Base-by-base conservation (phyloP, 2,797 vertebrate species). In the Pogonophryne albipinna region DNA sequence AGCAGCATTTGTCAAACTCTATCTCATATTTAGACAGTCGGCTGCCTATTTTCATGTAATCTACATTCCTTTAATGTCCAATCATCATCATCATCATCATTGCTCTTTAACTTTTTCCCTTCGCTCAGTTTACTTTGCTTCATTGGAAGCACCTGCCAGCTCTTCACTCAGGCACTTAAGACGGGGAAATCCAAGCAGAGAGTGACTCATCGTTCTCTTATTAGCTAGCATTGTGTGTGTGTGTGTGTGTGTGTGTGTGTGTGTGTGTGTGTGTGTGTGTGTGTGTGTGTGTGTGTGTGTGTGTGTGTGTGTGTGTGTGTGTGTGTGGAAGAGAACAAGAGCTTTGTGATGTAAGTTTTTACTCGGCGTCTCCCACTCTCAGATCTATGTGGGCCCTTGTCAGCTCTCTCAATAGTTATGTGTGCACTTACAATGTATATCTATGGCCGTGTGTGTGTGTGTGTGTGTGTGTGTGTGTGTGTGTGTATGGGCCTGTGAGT, bases 101-200 rank as follows among this genome's bases (percentile, higher is more conserved):
- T 70, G 74, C 78, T 66, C 71, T 85, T 91, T 83, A 78, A 76
- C 79, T 86, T 80, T 74, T 60, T 70, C 45, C 62, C 51, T 45
- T 73, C 4, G 67, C 74, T 85, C 71, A 51, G 73, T 88, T 89
- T 83, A 85, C 74, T 86, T 84, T 85, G 77, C 80, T 76, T 86
- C 82, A 77, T 50, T 80, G 80, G 78, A 80, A 83, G 78, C 90
- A 91, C 91, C 91, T 92, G 90, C 87, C 91, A 90, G 87, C 84
- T 71, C 82, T 90, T 89, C 82, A 83, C 71, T 79, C 65, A 79
- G 81, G 79, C 89, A 87, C 89, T 90, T 91, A 87, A 84, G 76
- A 60, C 19, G 53, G 72, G 78, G 79, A 82, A 84, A 88, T 79
- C 81, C 78, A 83, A 87, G 74, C 80, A 66, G 69, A 78, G 85